Evolutionary conservation across 2,888 invertebrate genomes (phyloP), one percentile per base, ranked within the genome.

Genomic region (Dynastes maya): DNA sequence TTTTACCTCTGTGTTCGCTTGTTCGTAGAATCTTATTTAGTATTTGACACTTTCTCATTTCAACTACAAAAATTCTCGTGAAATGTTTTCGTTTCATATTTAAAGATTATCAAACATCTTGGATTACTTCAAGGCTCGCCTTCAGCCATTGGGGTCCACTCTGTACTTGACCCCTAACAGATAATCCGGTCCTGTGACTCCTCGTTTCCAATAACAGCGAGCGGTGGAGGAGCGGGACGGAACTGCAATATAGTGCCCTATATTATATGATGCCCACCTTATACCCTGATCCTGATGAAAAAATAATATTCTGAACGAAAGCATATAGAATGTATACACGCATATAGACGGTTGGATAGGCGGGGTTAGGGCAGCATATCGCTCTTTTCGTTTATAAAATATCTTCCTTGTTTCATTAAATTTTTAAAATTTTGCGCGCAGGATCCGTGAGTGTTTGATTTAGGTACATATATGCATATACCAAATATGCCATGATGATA

Each of bases 221-320:
- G 74, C 80, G 63, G 76, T 40, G 77, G 68, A 65, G 83, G 83
- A 82, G 82, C 78, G 72, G 81, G 82, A 81, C 83, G 83, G 80
- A 81, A 84, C 84, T 83, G 86, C 86, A 86, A 86, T 86, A 86
- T 86, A 85, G 85, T 84, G 85, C 84, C 85, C 85, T 85, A 85
- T 85, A 86, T 86, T 86, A 86, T 86, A 84, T 85, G 84, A 82
- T 83, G 84, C 84, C 85, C 85, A 84, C 85, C 84, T 83, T 81
- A 82, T 80, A 75, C 80, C 79, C 80, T 80, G 82, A 80, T 83
- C 83, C 83, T 85, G 86, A 86, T 86, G 86, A 86, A 86, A 86
- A 86, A 86, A 86, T 86, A 86, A 86, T 86, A 86, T 84, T 85
- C 84, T 82, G 55, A 77, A 78, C 76, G 79, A 78, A 78, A 71